These are phyloP conservation scores for Leguminivora glycinivorella DNA, from an alignment of 1,140 invertebrate species.

Conservation along the genomic window DNA sequence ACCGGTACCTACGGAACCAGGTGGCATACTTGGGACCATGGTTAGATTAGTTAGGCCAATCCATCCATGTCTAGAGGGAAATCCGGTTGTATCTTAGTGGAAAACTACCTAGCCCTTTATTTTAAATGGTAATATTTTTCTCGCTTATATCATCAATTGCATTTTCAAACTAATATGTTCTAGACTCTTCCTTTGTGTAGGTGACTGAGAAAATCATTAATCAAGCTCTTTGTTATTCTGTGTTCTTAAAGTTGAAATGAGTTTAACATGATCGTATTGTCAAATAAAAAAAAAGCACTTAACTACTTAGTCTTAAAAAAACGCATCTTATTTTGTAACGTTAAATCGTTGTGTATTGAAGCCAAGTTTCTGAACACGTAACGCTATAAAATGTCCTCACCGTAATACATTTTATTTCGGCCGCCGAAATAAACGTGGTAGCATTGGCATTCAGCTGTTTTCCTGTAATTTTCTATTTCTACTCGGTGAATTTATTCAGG, in stretches of 20 bases:
- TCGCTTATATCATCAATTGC: too few species aligned
- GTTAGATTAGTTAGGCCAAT: too few species aligned
- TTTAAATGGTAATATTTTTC: too few species aligned
- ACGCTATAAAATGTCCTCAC: slow-evolving; percentile 26
- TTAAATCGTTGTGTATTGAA: slow-evolving; percentile 19
- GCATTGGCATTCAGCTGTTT: slow-evolving; percentile 74
- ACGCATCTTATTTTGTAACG: slow-evolving; percentile 12
- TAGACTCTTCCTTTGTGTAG: too few species aligned
- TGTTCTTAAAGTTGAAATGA: background rate
- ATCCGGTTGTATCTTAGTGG: too few species aligned
- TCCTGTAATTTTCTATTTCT: slow-evolving; percentile 70
- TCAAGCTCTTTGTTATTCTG: background rate
- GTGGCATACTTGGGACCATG: too few species aligned
- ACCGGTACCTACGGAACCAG: too few species aligned
- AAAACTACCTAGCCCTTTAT: too few species aligned
- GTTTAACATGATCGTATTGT: background rate
- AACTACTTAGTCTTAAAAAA: background rate
- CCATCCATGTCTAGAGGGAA: too few species aligned
- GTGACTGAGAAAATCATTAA: background rate
- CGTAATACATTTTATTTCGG: slow-evolving; percentile 50
- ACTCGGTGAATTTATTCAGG: slow-evolving; percentile 63
- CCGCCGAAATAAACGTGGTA: slow-evolving; percentile 62
- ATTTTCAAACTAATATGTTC: too few species aligned
- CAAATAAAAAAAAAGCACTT: too few species aligned
- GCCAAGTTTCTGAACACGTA: slow-evolving; percentile 18